Evolutionary conservation across 2,797 vertebrate genomes (phyloP).

Genomic region (Gallinago stenura): DNA sequence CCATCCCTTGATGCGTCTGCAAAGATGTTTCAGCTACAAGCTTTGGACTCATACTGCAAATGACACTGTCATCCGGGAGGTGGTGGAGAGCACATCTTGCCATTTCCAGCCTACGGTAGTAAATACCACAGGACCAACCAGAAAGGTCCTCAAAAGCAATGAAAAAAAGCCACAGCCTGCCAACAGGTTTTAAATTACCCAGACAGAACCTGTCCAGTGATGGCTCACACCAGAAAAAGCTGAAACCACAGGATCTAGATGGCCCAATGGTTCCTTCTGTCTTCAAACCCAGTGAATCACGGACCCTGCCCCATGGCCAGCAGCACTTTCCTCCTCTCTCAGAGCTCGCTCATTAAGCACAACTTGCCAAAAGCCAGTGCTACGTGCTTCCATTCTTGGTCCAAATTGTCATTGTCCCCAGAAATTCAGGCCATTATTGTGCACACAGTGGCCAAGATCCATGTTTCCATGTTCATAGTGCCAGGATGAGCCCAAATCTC

Average conservation of each 20-base stretch:
- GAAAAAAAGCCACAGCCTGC: neutral
- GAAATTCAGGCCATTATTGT: neutral
- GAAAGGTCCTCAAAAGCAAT: neutral
- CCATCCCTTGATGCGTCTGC: neutral
- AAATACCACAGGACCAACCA: neutral
- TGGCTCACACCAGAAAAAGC: neutral
- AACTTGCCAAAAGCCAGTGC: neutral
- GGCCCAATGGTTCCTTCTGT: neutral
- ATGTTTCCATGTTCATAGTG: neutral
- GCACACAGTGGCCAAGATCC: neutral
- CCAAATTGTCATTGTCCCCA: neutral
- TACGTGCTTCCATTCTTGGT: accelerated
- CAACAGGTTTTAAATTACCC: neutral
- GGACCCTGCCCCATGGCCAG: neutral
- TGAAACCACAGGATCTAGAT: neutral
- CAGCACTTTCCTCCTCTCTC: neutral
- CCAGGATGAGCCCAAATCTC: neutral
- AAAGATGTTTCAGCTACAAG: neutral
- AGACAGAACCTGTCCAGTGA: neutral
- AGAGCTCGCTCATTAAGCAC: neutral
- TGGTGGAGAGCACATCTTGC: neutral
- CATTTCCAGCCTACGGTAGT: neutral
- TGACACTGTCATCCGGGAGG: neutral
- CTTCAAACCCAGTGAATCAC: neutral
- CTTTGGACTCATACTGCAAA: neutral